Evolutionary conservation across 2,888 invertebrate genomes (phyloP).

Genomic region (Cabera pusaria): DNA sequence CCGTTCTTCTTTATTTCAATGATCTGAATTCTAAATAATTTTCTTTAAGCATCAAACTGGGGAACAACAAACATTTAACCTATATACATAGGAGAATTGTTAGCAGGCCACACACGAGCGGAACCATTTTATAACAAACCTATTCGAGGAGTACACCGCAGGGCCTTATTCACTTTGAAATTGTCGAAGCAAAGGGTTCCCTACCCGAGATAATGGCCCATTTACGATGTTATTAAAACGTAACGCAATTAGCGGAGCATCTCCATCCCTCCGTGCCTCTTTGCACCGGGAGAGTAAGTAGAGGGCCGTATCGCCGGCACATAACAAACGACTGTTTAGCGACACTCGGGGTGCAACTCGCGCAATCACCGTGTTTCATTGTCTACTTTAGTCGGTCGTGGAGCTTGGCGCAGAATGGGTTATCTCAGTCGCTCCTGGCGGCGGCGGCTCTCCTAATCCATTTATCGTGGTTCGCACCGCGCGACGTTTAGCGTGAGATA

Average conservation of each 20-base stretch:
- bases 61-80: no score
- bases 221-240: constrained; percentile 36
- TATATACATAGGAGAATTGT: no score
- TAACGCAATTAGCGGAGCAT: constrained; percentile 25
- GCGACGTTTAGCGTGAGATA: constrained; percentile 2
- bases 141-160: no score
- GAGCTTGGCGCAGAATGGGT: not conserved
- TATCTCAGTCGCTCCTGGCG: not conserved
- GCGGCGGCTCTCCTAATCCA: constrained; percentile 7
- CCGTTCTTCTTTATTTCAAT: no score
- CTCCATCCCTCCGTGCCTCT: no score
- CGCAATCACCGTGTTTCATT: constrained; percentile 42
- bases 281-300: no score
- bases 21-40: no score
- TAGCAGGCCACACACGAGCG: no score
- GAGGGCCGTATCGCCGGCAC: constrained; percentile 3
- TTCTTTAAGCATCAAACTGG: no score
- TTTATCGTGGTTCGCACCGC: constrained; percentile 1
- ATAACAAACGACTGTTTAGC: constrained; percentile 44
- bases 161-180: constrained; percentile 19
- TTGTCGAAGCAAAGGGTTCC: constrained; percentile 35
- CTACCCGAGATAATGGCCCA: constrained; percentile 38
- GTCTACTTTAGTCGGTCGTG: constrained; percentile 19
- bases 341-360: constrained; percentile 42
- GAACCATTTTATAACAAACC: no score